Evolutionary conservation across 2,113 vertebrate species (phyloP), one percentile per base, ranked within the genome.

Genomic region (Tragelaphus buxtoni): DNA sequence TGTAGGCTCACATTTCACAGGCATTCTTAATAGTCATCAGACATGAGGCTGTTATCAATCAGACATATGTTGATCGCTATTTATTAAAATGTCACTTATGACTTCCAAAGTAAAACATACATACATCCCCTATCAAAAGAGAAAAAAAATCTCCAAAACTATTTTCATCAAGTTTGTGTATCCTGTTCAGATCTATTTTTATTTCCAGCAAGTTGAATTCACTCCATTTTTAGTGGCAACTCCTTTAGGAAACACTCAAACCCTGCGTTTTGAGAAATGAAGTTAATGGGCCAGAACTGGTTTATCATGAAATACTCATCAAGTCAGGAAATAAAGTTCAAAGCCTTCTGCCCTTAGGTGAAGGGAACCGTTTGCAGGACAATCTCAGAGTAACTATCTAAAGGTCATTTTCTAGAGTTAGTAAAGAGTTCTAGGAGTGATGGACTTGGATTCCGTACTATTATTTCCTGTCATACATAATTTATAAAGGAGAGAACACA

Each of bases 251-350:
- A 97, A 97, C n/a, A 45, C 20, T 95, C 51, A 72, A 96, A 92
- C 97, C 63, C 94, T 90, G 58, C 10, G 0, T 88, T 95, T 98
- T 96, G 96, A 98, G 95, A 97, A 96, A 98, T 97, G 97, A 98
- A 97, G 94, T 82, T 96, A 98, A 98, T 98, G 96, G 92, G 85
- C 90, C 92, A 95, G 97, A 97, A 98, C 90, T 53, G 91, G 96
- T 90, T 97, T 96, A 88, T 96, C 91, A 77, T 83, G 56, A 98
- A 97, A 90, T 90, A 94, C 96, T 98, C 96, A 98, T 97, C 95
- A 97, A 96, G 87, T 85, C 55, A 60, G 87, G 58, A 97, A 96
- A 97, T 92, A 76, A 95, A 97, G 84, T 88, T 97, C 94, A 95
- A 84, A 83, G 49, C 89, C 61, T 97, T 92, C 60, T 76, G 32